Evolutionary conservation across 2,797 vertebrate species (phyloP), one percentile per base, ranked within the genome.

Genomic region (Spinibarbus caldwelli): DNA sequence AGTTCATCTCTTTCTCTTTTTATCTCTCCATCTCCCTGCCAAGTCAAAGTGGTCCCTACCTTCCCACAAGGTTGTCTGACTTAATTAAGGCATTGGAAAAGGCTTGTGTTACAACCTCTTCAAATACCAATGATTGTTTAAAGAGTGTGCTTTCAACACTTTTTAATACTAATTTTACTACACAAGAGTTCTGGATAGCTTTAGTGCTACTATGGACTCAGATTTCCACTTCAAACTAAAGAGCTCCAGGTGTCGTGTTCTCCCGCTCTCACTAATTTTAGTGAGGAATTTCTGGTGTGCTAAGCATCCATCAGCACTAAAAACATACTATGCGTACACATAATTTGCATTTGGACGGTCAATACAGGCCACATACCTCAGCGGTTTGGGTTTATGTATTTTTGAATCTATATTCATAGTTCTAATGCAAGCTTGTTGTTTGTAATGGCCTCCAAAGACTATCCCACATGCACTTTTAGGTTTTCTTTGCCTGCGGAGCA

Each of bases 261-360:
- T 78, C 36, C 36, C 0, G n/a, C 8, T 47, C 4, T 43, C 78
- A 82, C 90, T 94, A 95, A 92, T 92, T 95, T 95, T 94, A 95
- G 92, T 84, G 47, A 87, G 92, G 92, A 95, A 95, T 92, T 93
- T 66, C 34, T 88, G 90, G 90, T 89, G 87, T 88, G 89, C 90
- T 92, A 87, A 93, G 91, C 93, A 94, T 89, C 90, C 90, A 86
- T 85, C 89, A 76, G 75, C 89, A 86, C 6, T 12, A 43, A 80
- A 78, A 90, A 90, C 89, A 87, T 62, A 21, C 31, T 49, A 57
- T 21, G n/a, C 0, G 1, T 29, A 81, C n/a, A 81, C 34, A 80
- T 83, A 67, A 78, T 78, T 57, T 77, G 17, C 23, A 68, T 84
- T 49, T 57, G 36, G 15, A 34, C 6, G 66, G 64, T 67, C 36